Evolutionary conservation across 2,113 vertebrate genomes (phyloP).

Genomic region (Tragelaphus scriptus): DNA sequence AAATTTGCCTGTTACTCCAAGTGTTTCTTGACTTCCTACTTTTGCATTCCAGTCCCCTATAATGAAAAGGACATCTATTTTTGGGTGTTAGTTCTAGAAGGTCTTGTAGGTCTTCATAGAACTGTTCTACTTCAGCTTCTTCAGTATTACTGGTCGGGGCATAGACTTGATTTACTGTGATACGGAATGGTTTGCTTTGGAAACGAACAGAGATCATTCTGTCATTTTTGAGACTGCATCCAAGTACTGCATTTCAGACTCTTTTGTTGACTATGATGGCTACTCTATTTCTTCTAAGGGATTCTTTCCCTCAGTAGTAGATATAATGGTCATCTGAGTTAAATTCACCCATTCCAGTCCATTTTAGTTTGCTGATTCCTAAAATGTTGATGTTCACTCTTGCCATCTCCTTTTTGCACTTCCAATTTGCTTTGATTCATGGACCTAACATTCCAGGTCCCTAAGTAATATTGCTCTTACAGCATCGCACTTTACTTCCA

Average conservation of each 20-base stretch:
- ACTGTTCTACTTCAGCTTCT: not conserved
- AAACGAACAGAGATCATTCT: not conserved
- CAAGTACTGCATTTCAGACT: not conserved
- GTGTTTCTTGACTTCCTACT: not conserved
- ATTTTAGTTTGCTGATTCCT: not conserved
- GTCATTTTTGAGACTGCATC: fast-evolving
- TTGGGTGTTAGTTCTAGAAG: not conserved
- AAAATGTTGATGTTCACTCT: not conserved
- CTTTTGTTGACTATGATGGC: not conserved
- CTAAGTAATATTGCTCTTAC: not conserved
- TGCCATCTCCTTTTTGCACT: not conserved
- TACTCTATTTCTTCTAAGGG: not conserved
- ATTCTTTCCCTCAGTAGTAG: not conserved
- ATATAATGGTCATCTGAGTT: not conserved
- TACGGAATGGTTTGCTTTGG: not conserved
- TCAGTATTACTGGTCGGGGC: not conserved
- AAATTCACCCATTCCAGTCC: not conserved
- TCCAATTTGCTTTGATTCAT: not conserved
- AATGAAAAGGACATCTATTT: not conserved
- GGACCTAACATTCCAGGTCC: not conserved
- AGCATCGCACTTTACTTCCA: not conserved
- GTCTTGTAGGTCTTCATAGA: not conserved
- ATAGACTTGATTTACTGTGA: not conserved
- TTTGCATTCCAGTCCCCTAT: not conserved
- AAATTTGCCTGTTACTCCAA: not conserved